Evolutionary conservation across 2,113 vertebrate species (phyloP).

Genomic region (Scophthalmus maximus): DNA sequence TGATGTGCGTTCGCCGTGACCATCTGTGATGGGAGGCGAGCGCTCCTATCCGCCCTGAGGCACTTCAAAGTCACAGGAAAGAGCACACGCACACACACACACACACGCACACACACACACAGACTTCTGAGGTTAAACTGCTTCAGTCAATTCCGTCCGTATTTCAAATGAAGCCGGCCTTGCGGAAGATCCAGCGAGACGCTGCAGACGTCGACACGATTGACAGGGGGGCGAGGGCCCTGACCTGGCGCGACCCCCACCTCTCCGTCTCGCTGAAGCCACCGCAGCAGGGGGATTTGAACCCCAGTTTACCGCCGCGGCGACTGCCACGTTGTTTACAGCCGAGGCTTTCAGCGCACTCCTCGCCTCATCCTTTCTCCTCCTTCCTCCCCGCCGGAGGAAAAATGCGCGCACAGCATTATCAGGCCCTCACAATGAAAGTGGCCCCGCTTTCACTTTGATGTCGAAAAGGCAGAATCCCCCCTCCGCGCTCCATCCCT

Average conservation of each 20-base stretch:
- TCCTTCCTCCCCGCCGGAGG: constrained; percentile 21
- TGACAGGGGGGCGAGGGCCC: not conserved
- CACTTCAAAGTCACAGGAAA: constrained; percentile 40
- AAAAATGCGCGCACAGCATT: constrained; percentile 38
- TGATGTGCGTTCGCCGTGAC: constrained; percentile 37
- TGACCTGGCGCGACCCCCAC: not conserved
- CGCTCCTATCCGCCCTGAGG: not conserved
- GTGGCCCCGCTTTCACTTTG: constrained; percentile 30
- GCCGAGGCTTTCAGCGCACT: constrained; percentile 59
- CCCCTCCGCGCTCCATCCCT: no score
- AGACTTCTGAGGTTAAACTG: no score
- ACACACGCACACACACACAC: no score
- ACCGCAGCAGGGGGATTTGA: constrained; percentile 30
- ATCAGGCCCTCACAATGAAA: constrained; percentile 42
- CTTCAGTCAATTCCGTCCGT: not conserved
- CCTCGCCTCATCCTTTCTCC: constrained; percentile 50
- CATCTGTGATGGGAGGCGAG: constrained; percentile 49
- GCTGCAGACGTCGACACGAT: constrained; percentile 12
- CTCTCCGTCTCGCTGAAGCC: constrained; percentile 34
- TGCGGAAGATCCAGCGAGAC: not conserved
- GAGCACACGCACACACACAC: no score
- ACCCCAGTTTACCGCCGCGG: constrained; percentile 53
- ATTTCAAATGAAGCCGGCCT: not conserved
- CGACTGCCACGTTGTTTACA: constrained; percentile 68
- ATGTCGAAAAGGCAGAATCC: constrained; percentile 25